These are phyloP conservation scores for Saguinus imperator DNA, from an alignment of 2,113 vertebrate genomes.

Conservation along the genomic window DNA sequence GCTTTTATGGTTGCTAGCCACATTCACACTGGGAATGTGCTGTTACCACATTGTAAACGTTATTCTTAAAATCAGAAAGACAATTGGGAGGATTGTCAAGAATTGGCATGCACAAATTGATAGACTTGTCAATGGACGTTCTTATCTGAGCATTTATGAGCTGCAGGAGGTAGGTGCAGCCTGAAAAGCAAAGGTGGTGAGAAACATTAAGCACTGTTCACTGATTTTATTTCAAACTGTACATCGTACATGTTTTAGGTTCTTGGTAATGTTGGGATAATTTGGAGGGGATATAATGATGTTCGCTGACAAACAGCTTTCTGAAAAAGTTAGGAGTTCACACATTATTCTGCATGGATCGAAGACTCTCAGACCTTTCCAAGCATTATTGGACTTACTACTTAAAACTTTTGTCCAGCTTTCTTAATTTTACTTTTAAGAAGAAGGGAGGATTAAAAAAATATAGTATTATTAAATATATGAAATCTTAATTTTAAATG, in stretches of 20 bases:
- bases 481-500: slow-evolving; percentile 49
- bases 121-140: not conserved
- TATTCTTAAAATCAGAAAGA: slow-evolving; percentile 64
- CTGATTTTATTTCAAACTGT: slow-evolving; percentile 51
- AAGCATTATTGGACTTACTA: not conserved
- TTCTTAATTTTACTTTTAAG: slow-evolving; percentile 49
- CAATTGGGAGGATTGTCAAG: slow-evolving; percentile 3
- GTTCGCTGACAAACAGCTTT: slow-evolving; percentile 1
- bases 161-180: not conserved
- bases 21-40: slow-evolving; percentile 37
- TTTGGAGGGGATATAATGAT: not conserved
- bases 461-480: not conserved
- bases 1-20: slow-evolving; percentile 66
- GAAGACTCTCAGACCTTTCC: slow-evolving; percentile 19
- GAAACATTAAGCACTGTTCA: slow-evolving; percentile 23
- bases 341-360: not conserved
- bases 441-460: not conserved
- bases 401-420: not conserved
- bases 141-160: not conserved
- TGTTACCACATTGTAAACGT: slow-evolving; percentile 80
- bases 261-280: slow-evolving; percentile 24
- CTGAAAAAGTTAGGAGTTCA: slow-evolving; percentile 22
- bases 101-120: not conserved
- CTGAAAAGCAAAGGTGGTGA: slow-evolving; percentile 45
- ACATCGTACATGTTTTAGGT: not conserved